Evolutionary conservation across 2,113 vertebrate species (phyloP).

Genomic region (Clarias macrocephalus): DNA sequence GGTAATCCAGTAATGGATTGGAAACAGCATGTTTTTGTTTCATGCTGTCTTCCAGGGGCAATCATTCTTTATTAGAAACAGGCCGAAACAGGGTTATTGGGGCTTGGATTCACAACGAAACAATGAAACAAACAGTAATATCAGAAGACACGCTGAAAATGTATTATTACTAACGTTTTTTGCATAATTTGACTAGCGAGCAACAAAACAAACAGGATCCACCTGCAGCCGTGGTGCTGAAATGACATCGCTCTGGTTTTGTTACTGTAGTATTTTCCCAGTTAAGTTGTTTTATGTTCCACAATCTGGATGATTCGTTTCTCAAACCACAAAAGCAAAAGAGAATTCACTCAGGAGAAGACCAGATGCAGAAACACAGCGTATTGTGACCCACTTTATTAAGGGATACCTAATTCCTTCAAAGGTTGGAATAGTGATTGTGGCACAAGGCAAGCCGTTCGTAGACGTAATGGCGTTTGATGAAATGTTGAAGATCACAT

Average conservation of each 20-base stretch:
- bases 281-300: background rate
- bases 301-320: background rate
- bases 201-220: background rate
- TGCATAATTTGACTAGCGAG: background rate
- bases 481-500: background rate
- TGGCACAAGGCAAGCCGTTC: background rate
- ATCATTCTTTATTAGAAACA: background rate
- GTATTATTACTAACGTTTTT: background rate
- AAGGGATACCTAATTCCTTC: background rate
- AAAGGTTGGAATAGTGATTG: background rate
- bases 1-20: background rate
- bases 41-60: background rate
- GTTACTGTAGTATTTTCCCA: conserved; percentile 4
- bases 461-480: background rate
- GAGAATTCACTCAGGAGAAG: background rate
- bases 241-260: background rate
- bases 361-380: background rate
- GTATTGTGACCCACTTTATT: background rate
- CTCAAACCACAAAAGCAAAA: background rate
- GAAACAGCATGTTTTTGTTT: background rate
- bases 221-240: background rate
- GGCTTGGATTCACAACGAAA: background rate
- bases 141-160: background rate
- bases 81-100: background rate
- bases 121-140: background rate